Evolutionary conservation across 2,888 invertebrate species (phyloP).

Genomic region (Priocnemis perturbator): DNA sequence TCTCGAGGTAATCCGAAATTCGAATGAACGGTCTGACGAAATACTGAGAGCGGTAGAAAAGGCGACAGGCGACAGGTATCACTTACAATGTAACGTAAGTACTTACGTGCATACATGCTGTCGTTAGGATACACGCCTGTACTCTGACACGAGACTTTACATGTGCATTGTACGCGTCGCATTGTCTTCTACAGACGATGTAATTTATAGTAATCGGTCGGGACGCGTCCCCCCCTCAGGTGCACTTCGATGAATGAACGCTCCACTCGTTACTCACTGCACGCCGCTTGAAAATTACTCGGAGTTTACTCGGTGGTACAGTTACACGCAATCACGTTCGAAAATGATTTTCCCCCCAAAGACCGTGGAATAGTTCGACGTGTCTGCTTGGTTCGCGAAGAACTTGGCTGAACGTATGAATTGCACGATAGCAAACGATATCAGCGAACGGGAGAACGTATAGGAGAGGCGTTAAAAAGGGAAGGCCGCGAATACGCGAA

Average conservation of each 20-base stretch:
- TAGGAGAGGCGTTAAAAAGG: slow-evolving; percentile 3
- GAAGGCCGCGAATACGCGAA: not conserved
- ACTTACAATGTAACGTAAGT: not conserved
- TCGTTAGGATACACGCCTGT: not conserved
- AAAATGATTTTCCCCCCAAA: slow-evolving; percentile 5
- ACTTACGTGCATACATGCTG: no score
- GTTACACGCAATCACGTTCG: not conserved
- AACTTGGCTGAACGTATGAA: not conserved
- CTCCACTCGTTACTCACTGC: slow-evolving; percentile 16
- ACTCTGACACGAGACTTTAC: no score
- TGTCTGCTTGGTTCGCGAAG: not conserved
- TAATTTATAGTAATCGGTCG: slow-evolving; percentile 55
- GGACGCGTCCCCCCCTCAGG: slow-evolving; percentile 27
- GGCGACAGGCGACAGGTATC: not conserved
- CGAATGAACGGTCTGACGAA: not conserved
- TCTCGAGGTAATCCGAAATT: not conserved
- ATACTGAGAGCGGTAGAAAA: not conserved
- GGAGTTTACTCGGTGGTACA: not conserved
- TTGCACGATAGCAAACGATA: slow-evolving; percentile 1
- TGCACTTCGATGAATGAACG: slow-evolving; percentile 44
- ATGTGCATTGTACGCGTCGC: slow-evolving; percentile 15
- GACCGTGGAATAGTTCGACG: slow-evolving; percentile 5
- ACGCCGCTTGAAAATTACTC: not conserved
- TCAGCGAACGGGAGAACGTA: not conserved
- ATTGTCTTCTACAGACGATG: slow-evolving; percentile 55